A percentile compares a stretch with the other conserved stretches of the same genome.
These are phyloP conservation scores for Cyrtodaria siliqua DNA, from an alignment of 2,888 invertebrate species.

Conservation along the genomic window DNA sequence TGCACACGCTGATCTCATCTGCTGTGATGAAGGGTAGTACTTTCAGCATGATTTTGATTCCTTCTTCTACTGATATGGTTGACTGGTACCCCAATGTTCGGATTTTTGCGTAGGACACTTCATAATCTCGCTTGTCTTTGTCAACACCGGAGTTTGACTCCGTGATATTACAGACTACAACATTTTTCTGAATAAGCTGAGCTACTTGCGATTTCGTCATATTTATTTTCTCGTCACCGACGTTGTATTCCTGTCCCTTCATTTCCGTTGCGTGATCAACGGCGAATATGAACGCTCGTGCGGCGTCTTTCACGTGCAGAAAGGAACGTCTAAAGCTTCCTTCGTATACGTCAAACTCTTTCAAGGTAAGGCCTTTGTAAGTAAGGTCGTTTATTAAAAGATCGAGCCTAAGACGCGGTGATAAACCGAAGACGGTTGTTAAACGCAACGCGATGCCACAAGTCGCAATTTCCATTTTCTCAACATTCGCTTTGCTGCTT, in stretches of 20 bases:
- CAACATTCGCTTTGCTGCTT: slow-evolving; percentile 65
- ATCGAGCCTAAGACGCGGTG: slow-evolving; percentile 22
- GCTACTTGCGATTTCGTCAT: slow-evolving; percentile 83
- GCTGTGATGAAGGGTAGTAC: slow-evolving; percentile 73
- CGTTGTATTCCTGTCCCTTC: slow-evolving; percentile 83
- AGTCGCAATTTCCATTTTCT: slow-evolving; percentile 69
- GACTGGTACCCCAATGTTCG: slow-evolving; percentile 79
- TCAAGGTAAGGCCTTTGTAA: slow-evolving; percentile 73
- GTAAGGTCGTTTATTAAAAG: slow-evolving; percentile 17
- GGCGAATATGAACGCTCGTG: slow-evolving; percentile 84
- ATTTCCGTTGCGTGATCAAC: slow-evolving; percentile 80
- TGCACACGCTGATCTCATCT: slow-evolving; percentile 65
- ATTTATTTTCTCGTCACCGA: slow-evolving; percentile 84
- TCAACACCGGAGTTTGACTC: slow-evolving; percentile 78
- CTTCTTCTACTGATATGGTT: slow-evolving; percentile 78
- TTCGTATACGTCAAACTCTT: slow-evolving; percentile 84
- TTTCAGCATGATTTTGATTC: slow-evolving; percentile 78
- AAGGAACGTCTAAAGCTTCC: slow-evolving; percentile 84
- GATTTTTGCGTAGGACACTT: slow-evolving; percentile 83
- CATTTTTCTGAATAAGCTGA: slow-evolving; percentile 70
- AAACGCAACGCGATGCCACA: slow-evolving; percentile 83
- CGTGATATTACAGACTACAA: slow-evolving; percentile 55
- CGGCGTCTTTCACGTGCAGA: slow-evolving; percentile 84
- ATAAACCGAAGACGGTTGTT: slow-evolving; percentile 82
- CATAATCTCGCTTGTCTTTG: slow-evolving; percentile 84